Evolutionary conservation across 2,113 vertebrate species (phyloP).

Genomic region (Vombatus ursinus): DNA sequence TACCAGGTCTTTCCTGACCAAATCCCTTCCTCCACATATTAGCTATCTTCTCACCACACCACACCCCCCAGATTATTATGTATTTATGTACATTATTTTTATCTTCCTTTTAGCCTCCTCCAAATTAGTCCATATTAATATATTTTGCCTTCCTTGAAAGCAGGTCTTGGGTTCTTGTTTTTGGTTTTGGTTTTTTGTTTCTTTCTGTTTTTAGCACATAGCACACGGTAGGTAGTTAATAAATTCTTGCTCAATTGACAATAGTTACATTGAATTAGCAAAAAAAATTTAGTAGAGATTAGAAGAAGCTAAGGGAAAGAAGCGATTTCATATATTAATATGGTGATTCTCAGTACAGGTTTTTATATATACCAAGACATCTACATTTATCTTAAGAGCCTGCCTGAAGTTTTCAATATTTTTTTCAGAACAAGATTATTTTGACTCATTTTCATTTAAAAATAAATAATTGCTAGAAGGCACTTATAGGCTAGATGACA

Average conservation of each 20-base stretch:
- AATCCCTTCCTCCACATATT: neutral
- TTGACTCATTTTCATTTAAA: neutral
- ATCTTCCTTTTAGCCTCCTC: neutral
- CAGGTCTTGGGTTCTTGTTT: neutral
- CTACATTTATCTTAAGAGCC: neutral
- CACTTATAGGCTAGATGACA: constrained; percentile 6
- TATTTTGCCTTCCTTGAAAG: neutral
- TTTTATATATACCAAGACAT: neutral
- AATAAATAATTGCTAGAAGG: neutral
- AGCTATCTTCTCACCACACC: neutral
- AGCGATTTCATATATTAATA: neutral
- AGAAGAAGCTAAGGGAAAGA: neutral
- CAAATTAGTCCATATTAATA: neutral
- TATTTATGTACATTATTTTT: neutral
- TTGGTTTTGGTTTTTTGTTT: neutral
- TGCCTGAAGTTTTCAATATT: neutral
- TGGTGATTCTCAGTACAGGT: neutral
- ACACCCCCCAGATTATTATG: neutral
- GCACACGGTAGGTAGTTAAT: neutral
- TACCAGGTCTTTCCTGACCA: neutral
- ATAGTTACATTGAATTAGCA: neutral
- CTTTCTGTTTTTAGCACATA: neutral
- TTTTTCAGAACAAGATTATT: neutral
- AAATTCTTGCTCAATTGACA: neutral
- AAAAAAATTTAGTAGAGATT: neutral